phyloP scores from a whole-genome alignment of 37 sponge, comb jelly and placozoan species.

The Oscarella lobularis region DNA sequence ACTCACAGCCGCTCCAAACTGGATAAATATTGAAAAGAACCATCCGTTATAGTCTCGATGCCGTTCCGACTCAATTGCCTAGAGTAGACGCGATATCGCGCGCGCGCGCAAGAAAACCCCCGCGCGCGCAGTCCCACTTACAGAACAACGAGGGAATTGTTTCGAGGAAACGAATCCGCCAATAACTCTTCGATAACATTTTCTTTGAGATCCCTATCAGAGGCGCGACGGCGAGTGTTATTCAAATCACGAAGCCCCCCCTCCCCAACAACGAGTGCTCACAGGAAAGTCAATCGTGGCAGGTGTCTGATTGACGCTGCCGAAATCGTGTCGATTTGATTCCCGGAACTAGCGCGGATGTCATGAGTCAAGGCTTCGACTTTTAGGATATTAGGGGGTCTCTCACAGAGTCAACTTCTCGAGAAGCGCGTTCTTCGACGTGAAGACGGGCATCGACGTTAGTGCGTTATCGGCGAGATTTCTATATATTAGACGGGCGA shows the following conservation, averaged over 20 bases:
- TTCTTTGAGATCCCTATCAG: not conserved
- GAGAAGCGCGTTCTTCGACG: not conserved
- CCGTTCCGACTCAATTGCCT: too few relatives aligned
- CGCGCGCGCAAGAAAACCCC: too few relatives aligned
- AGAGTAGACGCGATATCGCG: too few relatives aligned
- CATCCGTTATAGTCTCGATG: too few relatives aligned
- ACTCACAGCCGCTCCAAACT: too few relatives aligned
- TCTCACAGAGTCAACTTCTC: constrained; percentile 1
- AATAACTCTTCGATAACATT: not conserved
- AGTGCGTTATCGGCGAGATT: not conserved
- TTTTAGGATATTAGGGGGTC: too few relatives aligned
- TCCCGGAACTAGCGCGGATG: not conserved
- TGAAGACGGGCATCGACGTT: not conserved
- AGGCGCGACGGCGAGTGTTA: too few relatives aligned
- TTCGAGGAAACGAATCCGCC: not conserved
- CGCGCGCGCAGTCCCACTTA: not conserved
- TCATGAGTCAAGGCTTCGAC: too few relatives aligned
- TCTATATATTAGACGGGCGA: too few relatives aligned
- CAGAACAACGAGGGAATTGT: not conserved
- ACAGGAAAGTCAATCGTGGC: not conserved
- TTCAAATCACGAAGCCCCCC: too few relatives aligned
- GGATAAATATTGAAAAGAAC: too few relatives aligned
- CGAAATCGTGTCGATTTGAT: not conserved
- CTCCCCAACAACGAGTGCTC: not conserved
- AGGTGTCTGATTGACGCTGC: not conserved